These are phyloP conservation scores for Esox masquinongy DNA, from an alignment of 2,797 vertebrate species.

Conservation along the genomic window DNA sequence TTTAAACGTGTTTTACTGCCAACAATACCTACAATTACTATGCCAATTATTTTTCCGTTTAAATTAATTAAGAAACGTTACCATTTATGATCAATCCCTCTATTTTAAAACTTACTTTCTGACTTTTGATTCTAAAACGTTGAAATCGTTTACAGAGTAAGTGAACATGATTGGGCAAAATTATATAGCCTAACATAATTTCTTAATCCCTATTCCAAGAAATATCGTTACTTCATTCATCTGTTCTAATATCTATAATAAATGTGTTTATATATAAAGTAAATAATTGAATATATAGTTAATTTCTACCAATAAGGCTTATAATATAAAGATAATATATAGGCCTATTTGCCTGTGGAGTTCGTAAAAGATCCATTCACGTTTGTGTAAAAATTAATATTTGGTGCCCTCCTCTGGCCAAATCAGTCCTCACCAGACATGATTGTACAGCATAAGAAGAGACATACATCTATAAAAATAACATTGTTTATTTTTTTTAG, in stretches of 20 bases:
- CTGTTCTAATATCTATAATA: background rate
- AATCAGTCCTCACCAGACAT: background rate
- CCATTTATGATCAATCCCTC: background rate
- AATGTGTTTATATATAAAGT: background rate
- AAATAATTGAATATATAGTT: background rate
- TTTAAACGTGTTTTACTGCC: too few relatives aligned
- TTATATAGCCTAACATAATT: background rate
- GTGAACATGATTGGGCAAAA: background rate
- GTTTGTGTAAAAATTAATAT: background rate
- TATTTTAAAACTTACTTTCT: background rate
- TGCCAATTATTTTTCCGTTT: background rate
- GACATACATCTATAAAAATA: background rate
- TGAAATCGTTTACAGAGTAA: background rate
- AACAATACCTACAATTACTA: too few relatives aligned
- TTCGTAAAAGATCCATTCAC: background rate
- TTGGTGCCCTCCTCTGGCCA: constrained; percentile 36
- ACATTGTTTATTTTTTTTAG: background rate
- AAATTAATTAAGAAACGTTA: background rate
- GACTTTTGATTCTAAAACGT: background rate
- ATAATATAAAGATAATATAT: background rate
- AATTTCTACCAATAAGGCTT: background rate
- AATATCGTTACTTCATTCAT: background rate
- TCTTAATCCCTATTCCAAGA: background rate
- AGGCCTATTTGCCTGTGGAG: background rate
- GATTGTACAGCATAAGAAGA: background rate